A percentile compares a stretch with the other conserved stretches of the same genome.
Conservation (phyloP, 2,797 vertebrate genomes). For the Carapus acus region DNA sequence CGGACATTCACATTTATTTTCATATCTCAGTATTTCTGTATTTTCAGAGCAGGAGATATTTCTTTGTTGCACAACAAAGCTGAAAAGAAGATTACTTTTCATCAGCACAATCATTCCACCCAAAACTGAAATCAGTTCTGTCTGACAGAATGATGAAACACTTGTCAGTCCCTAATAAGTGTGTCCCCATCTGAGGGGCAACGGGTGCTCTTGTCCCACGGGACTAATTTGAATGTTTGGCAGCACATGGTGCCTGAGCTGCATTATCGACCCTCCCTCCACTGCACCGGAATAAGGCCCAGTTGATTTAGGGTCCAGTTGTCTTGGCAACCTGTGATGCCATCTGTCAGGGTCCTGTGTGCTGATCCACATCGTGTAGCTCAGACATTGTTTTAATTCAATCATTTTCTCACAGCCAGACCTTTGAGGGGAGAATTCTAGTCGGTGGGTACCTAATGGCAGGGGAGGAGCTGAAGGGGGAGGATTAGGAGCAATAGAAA, state of each 20-base stretch:
- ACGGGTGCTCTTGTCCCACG: conserved; percentile 63
- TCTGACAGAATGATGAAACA: conserved; percentile 70
- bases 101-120: conserved; percentile 26
- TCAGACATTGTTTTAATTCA: conserved; percentile 65
- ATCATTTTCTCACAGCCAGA: conserved; percentile 44
- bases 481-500: not conserved
- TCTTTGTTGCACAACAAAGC: too few relatives aligned
- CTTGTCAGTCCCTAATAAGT: conserved; percentile 68
- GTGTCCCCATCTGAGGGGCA: conserved; percentile 70
- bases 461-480: not conserved
- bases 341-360: conserved; percentile 70
- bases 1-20: too few relatives aligned
- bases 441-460: conserved; percentile 20
- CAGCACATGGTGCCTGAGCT: conserved; percentile 66
- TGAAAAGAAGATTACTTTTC: conserved; percentile 10
- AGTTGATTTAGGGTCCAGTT: conserved; percentile 61
- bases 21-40: too few relatives aligned
- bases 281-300: conserved; percentile 30
- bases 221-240: conserved; percentile 73
- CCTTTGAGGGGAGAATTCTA: conserved; percentile 12
- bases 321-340: conserved; percentile 70
- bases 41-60: too few relatives aligned
- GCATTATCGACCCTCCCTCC: conserved; percentile 46
- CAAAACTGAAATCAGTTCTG: conserved; percentile 48
- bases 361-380: conserved; percentile 66